Evolutionary conservation across 1,140 invertebrate species (phyloP).

Genomic region (Euwallacea fornicatus): DNA sequence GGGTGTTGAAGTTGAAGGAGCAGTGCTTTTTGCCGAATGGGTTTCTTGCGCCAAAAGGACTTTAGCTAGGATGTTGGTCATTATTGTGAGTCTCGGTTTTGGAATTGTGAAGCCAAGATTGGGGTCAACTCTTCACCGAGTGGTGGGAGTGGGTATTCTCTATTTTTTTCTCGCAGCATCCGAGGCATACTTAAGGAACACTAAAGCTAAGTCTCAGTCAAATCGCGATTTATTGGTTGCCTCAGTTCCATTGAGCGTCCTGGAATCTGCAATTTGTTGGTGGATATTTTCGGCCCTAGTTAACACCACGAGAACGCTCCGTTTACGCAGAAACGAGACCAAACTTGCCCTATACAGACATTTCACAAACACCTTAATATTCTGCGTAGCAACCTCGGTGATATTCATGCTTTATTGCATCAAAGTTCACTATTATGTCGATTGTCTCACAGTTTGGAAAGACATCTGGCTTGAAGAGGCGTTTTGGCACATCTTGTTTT

Average conservation of each 20-base stretch:
- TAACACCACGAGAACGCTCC: conserved; percentile 83
- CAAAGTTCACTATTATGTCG: conserved; percentile 58
- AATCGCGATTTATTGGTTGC: conserved; percentile 71
- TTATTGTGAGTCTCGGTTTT: conserved; percentile 92
- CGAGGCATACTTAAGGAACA: conserved; percentile 79
- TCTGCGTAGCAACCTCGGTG: conserved; percentile 84
- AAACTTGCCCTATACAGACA: conserved; percentile 89
- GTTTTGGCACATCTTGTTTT: conserved; percentile 93
- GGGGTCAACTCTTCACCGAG: conserved; percentile 81
- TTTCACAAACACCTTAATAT: conserved; percentile 91
- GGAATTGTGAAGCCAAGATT: conserved; percentile 92
- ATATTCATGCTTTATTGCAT: conserved; percentile 92
- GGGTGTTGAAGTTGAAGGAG: conserved; percentile 67
- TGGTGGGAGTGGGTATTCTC: conserved; percentile 77
- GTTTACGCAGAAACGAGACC: conserved; percentile 82
- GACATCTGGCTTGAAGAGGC: conserved; percentile 91
- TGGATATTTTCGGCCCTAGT: conserved; percentile 90
- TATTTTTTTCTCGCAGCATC: conserved; percentile 83
- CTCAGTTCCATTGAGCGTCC: conserved; percentile 70
- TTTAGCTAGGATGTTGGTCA: conserved; percentile 87
- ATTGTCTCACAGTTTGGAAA: conserved; percentile 71
- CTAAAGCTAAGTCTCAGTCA: conserved; percentile 67
- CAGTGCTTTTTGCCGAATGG: conserved; percentile 81
- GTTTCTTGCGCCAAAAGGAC: conserved; percentile 87
- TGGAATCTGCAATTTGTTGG: conserved; percentile 74